Percentiles rank a stretch among this genome's conserved stretches.
These are phyloP conservation scores for Synaphobranchus kaupii DNA, from an alignment of 2,797 vertebrate species.

Conservation along the genomic window DNA sequence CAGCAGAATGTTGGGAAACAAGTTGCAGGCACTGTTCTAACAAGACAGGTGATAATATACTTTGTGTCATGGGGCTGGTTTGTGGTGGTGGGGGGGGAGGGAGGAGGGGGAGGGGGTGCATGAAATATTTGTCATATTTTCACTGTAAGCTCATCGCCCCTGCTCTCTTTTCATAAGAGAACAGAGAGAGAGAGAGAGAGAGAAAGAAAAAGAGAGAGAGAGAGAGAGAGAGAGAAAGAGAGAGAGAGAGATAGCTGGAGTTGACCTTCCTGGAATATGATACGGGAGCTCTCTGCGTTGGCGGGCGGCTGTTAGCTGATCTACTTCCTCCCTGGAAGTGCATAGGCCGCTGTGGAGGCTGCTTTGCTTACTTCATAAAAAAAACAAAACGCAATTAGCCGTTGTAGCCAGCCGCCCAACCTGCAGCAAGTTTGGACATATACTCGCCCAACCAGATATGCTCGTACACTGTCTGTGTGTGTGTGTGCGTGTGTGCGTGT, in stretches of 20 bases:
- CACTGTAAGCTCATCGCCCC: conserved; percentile 29
- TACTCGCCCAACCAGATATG: conserved; percentile 77
- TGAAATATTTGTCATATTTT: conserved; percentile 25
- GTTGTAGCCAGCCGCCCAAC: conserved; percentile 72
- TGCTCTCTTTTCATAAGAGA: conserved; percentile 32
- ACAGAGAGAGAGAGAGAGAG: conserved; percentile 28
- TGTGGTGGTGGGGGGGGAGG: no score
- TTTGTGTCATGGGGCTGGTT: neutral
- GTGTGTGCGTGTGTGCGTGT: neutral
- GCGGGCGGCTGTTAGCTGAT: conserved; percentile 27
- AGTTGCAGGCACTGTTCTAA: conserved; percentile 26
- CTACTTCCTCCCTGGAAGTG: conserved; percentile 54
- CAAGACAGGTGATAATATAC: conserved; percentile 33
- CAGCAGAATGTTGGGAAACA: conserved; percentile 7
- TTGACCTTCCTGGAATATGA: conserved; percentile 54
- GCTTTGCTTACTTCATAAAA: conserved; percentile 72
- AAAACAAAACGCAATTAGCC: conserved; percentile 74
- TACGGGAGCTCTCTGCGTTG: conserved; percentile 27
- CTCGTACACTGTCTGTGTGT: neutral
- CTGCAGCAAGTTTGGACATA: conserved; percentile 71
- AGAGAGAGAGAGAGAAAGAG: conserved; percentile 9
- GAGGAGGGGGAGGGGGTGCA: neutral
- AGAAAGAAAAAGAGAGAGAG: conserved; percentile 32
- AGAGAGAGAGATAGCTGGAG: conserved; percentile 38
- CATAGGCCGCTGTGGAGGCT: conserved; percentile 59